Evolutionary conservation across 1,140 invertebrate species (phyloP), one percentile per base, ranked within the genome.

Genomic region (Drosophila eugracilis): DNA sequence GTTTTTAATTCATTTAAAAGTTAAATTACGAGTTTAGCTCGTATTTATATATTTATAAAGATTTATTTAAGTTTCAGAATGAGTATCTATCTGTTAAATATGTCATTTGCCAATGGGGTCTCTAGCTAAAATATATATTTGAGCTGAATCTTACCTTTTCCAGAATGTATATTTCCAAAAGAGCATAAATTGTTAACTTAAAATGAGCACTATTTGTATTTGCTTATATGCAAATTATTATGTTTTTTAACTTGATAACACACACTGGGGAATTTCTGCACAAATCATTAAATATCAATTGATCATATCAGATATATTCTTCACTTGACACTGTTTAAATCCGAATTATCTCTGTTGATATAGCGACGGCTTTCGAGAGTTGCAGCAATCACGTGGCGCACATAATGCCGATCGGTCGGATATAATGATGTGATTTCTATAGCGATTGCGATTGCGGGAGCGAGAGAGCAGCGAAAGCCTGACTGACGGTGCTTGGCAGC

Each of bases 401-500:
- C 54, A 65, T 63, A 39, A 42, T 47, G 39, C 70, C 57, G 63
- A 78, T 72, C 72, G 67, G 12, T 32, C 4, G 22, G 26, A 15
- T 49, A 63, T 57, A 48, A 22, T 37, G 58, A 3, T 5, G 26
- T 28, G 26, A 28, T 28, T 5, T 1, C 49, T 49, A 62, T 60
- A 36, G 49, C 39, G 42, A 53, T 47, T 60, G 57, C 39, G 42
- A 65, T 39, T 58, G 32, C 58, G 34, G 21, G 59, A 66, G 75
- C 58, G 49, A 66, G 63, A 71, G 26, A 50, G 47, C 32, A 71
- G 70, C 72, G 70, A 58, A 73, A 66, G 75, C 63, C 79, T 67
- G 74, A 63, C 79, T 84, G 73, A 69, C 81, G 81, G 78, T 86
- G 83, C 83, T 86, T 70, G 65, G 60, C 83, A 70, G 83, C 83